phyloP scores from a whole-genome alignment of 2,888 invertebrate species.

The Apotomis capreana region DNA sequence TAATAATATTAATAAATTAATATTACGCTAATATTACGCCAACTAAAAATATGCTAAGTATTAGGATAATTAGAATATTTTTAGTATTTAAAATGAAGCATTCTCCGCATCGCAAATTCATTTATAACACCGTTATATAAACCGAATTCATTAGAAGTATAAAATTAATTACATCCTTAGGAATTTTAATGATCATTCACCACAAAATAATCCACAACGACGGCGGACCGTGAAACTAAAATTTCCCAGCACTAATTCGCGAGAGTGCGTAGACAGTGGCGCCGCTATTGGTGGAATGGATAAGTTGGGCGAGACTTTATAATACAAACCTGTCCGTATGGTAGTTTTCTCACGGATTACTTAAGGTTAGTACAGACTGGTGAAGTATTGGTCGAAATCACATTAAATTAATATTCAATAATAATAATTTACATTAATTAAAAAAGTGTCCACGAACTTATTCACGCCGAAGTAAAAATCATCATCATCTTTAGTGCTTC shows the following conservation, averaged over 20 bases:
- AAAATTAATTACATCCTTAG: conserved; percentile 25
- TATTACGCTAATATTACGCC: no score
- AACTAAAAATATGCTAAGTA: no score
- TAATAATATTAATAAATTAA: no score
- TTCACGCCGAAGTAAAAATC: no score
- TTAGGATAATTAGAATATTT: no score
- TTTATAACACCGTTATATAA: conserved; percentile 21
- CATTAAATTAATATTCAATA: no score
- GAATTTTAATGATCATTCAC: conserved; percentile 18
- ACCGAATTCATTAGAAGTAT: conserved; percentile 2
- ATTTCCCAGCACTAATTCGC: conserved; percentile 3
- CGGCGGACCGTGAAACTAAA: not conserved
- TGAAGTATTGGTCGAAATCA: not conserved
- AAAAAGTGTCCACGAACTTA: no score
- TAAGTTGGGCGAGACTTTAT: conserved; percentile 5
- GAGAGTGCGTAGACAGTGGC: conserved; percentile 10
- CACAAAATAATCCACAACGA: not conserved
- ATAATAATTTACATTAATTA: no score
- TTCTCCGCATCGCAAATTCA: conserved; percentile 8
- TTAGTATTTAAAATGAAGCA: not conserved
- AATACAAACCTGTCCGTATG: conserved; percentile 16
- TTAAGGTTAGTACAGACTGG: conserved; percentile 7
- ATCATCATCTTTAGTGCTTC: no score
- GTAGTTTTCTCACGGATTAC: conserved; percentile 27
- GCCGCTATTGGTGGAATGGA: not conserved